A percentile compares a stretch with the other conserved stretches of the same genome.
Evolutionary conservation across 2,113 vertebrate genomes (phyloP).

Genomic region (Mustela nigripes): DNA sequence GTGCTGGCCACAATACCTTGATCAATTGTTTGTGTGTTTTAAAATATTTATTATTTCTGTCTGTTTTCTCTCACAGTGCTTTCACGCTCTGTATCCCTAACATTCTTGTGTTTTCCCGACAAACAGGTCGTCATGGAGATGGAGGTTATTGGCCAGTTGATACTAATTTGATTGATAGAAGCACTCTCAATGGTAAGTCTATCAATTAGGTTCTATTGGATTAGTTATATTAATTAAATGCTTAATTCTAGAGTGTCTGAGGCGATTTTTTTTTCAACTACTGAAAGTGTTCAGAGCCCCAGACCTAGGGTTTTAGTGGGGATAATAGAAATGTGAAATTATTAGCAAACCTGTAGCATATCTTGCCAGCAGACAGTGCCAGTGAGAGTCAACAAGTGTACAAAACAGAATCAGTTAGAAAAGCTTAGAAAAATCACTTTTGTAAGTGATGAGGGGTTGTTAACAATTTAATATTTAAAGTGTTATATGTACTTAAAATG

Average conservation of each 20-base stretch:
- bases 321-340: not conserved
- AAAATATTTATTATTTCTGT: not conserved
- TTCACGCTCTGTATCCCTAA: not conserved
- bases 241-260: conserved; percentile 48
- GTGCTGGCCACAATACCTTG: not conserved
- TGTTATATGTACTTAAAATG: not conserved
- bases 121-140: conserved; percentile 95
- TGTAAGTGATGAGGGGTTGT: not conserved
- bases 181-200: conserved; percentile 94
- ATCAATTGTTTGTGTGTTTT: not conserved
- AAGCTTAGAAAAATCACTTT: not conserved
- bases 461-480: not conserved
- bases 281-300: not conserved
- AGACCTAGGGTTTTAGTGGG: not conserved
- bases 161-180: conserved; percentile 94
- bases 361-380: not conserved
- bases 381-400: not conserved
- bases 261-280: conserved; percentile 19
- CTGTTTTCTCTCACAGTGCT: not conserved
- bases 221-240: not conserved
- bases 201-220: not conserved
- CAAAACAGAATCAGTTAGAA: not conserved
- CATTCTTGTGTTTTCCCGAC: conserved; percentile 52
- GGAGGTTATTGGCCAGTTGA: conserved; percentile 95
- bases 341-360: not conserved